phyloP scores from a whole-genome alignment of 2,888 invertebrate genomes.

The Octonoba sinensis region DNA sequence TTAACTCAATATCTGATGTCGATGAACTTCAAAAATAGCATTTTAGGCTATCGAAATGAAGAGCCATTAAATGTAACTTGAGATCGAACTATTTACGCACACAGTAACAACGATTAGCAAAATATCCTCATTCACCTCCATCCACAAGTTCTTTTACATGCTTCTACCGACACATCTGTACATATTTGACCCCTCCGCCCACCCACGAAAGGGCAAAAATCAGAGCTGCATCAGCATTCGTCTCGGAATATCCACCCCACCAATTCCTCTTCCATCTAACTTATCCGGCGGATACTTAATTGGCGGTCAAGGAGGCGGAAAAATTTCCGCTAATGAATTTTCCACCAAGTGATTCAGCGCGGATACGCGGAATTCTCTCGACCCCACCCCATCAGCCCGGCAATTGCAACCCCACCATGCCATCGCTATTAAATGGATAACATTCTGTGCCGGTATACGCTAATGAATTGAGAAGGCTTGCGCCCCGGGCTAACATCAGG shows the following conservation, averaged over 20 bases:
- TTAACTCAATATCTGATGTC: too few species aligned
- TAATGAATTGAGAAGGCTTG: conserved; percentile 60
- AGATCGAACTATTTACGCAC: too few species aligned
- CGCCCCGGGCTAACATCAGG: conserved; percentile 37
- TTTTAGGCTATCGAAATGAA: too few species aligned
- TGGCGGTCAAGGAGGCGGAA: conserved; percentile 64
- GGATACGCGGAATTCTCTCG: conserved; percentile 41
- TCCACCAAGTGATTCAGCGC: conserved; percentile 52
- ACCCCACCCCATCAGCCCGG: neutral
- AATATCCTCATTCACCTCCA: conserved; percentile 2
- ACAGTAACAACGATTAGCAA: neutral
- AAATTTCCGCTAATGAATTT: conserved; percentile 64
- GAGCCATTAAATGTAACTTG: too few species aligned
- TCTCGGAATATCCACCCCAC: neutral
- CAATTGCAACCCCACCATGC: neutral
- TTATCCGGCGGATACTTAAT: conserved; percentile 56
- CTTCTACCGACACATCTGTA: conserved; percentile 41
- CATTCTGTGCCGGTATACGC: conserved; percentile 57
- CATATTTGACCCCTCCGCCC: conserved; percentile 36
- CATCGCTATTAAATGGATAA: conserved; percentile 62
- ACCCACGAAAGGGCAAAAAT: neutral
- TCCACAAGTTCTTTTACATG: too few species aligned
- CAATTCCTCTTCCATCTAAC: conserved; percentile 8
- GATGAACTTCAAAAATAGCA: too few species aligned
- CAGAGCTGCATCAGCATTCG: conserved; percentile 47